Percentiles rank a stretch among this genome's conserved stretches.
Conservation (phyloP, 53 echinoderm and acorn worm species). For the Apostichopus leukothele region DNA sequence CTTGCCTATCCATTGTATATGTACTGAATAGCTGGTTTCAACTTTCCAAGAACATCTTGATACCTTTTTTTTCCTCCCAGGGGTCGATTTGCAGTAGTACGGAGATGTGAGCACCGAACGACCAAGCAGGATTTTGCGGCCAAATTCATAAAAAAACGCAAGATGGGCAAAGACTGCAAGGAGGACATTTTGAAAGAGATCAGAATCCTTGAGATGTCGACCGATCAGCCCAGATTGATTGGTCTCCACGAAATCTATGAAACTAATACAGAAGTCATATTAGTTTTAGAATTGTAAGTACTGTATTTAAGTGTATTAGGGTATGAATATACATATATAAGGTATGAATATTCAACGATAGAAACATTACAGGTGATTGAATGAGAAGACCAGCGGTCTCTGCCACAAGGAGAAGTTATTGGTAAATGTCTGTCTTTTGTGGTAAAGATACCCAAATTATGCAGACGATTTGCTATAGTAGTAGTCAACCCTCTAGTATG, state of each 20-base stretch:
- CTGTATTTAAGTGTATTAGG: neutral
- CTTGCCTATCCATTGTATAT: too few species aligned
- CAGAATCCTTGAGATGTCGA: slow-evolving; percentile 87
- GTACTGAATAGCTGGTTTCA: too few species aligned
- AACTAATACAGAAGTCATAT: slow-evolving; percentile 78
- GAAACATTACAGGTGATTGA: too few species aligned
- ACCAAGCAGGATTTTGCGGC: slow-evolving; percentile 78
- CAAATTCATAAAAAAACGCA: slow-evolving; percentile 93
- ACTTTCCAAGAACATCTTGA: too few species aligned
- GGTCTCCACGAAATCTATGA: slow-evolving; percentile 89
- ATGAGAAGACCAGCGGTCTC: too few species aligned
- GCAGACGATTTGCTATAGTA: too few species aligned
- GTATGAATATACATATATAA: too few species aligned
- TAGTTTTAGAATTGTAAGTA: slow-evolving; percentile 99
- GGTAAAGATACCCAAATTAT: too few species aligned
- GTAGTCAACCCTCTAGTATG: too few species aligned
- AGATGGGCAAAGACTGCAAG: slow-evolving; percentile 89
- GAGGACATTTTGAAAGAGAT: slow-evolving; percentile 98
- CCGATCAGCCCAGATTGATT: slow-evolving; percentile 78
- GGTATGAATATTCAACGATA: too few species aligned
- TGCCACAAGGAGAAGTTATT: too few species aligned
- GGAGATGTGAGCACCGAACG: slow-evolving; percentile 82
- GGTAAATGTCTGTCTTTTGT: too few species aligned
- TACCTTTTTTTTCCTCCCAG: slow-evolving; percentile 39
- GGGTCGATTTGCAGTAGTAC: slow-evolving; percentile 94